These are phyloP conservation scores for Pygmarrhopalites habei DNA, from an alignment of 1,140 invertebrate genomes.

Conservation along the genomic window DNA sequence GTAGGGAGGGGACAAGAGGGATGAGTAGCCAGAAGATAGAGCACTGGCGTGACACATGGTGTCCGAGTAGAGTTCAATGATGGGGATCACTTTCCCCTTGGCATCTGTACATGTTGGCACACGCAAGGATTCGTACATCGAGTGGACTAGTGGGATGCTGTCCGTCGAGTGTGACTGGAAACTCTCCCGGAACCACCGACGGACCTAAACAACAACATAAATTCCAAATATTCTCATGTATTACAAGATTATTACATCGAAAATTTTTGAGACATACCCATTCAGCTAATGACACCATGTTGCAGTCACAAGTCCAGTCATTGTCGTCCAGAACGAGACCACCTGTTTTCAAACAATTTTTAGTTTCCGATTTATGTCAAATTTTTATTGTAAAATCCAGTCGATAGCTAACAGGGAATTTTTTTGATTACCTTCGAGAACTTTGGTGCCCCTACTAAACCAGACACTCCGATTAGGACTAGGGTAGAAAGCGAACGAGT, in stretches of 20 bases:
- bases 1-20: background rate
- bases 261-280: too few species aligned
- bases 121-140: constrained; percentile 47
- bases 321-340: constrained; percentile 74
- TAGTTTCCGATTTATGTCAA: background rate
- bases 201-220: too few species aligned
- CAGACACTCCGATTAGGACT: constrained; percentile 73
- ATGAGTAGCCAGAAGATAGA: constrained; percentile 46
- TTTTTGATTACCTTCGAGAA: constrained; percentile 57
- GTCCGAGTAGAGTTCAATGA: constrained; percentile 63
- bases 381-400: background rate
- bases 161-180: constrained; percentile 58
- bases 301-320: constrained; percentile 76
- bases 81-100: constrained; percentile 52
- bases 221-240: too few species aligned
- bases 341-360: constrained; percentile 49
- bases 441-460: constrained; percentile 72
- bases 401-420: background rate
- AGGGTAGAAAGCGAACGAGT: constrained; percentile 73
- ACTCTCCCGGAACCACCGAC: constrained; percentile 72
- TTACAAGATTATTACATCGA: too few species aligned
- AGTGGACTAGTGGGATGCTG: constrained; percentile 49
- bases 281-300: constrained; percentile 76
- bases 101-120: constrained; percentile 59
- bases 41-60: constrained; percentile 68